Evolutionary conservation across 2,797 vertebrate species (phyloP), one percentile per base, ranked within the genome.

Genomic region (Cossypha polioptera): DNA sequence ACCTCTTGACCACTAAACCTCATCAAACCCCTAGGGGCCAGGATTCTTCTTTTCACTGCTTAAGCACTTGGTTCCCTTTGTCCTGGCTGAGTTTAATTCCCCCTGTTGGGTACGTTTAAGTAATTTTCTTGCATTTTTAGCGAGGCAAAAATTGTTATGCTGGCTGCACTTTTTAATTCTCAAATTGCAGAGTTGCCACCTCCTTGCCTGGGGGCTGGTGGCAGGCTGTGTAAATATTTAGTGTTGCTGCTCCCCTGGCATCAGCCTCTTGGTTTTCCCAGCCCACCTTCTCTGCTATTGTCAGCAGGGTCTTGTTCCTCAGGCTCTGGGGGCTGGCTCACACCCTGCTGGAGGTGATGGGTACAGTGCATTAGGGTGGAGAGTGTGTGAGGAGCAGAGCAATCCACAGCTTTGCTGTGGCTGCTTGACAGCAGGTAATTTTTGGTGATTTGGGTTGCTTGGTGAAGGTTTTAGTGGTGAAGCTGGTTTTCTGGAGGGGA

Each of bases 201-300:
- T 73, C 87, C 82, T 90, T n/a, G 15, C 83, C 69, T 40, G 86
- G 77, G 67, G 74, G 73, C 69, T 90, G 89, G 25, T 45, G 81
- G 81, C 86, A 92, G 75, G 16, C 90, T 91, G 42, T 80, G 77
- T 89, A 91, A 96, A 95, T 86, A 89, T 87, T 95, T 92, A 61
- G 68, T 14, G 21, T 48, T 86, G 74, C 45, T 85, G 54, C 66
- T 95, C 47, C 35, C 7, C 48, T 77, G 57, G 7, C 55, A 62
- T 26, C 65, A 78, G 57, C 40, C 36, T 76, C 62, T 79, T 10
- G 59, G 42, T 53, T 94, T 85, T 47, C 59, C 28, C 40, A 61
- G 31, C 89, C 92, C n/a, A 48, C 77, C 65, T 89, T 63, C 66
- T 68, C 66, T 10, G 38, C 57, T 42, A 26, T 3, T 42, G 43